Base-by-base conservation (phyloP, 2,888 invertebrate genomes). In the Latrodectus elegans region DNA sequence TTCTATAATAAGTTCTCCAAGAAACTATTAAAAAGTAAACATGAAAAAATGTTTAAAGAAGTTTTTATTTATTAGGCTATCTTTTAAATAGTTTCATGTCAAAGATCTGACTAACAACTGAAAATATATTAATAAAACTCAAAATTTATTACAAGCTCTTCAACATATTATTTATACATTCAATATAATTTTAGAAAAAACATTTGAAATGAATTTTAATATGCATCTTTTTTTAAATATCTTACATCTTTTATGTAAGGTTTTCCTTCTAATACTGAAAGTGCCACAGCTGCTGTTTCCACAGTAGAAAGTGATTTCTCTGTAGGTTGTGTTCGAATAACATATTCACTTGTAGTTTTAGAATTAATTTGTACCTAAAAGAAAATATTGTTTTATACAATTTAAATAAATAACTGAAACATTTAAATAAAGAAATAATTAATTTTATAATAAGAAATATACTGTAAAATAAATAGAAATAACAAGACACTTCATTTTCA, bases 301-400 rank as follows among this genome's bases (percentile, higher is more conserved):
- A 98, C 93, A 0, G 98, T 98, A 83, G 97, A 98, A 17, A 98
- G 93, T 91, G 97, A 97, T 51, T 96, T 96, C 92, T 97, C 97
- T 8, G 96, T 96, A 3, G 98, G 98, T 92, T 98, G 98, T 8
- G 97, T 98, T 90, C 98, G 94, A 90, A 98, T 97, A 82, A 97
- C 96, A 92, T 98, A 98, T 92, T 95, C 95, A 92, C 98, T 98
- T 67, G 94, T 94, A 88, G 94, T 94, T 78, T 94, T 94, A 14
- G 94, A 94, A 70, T 95, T 93, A 76, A 98, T 93, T 92, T 97
- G 97, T 0, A 97, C 96, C 94, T 94, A 10, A 51, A 71, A 67
- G 52, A 53, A 60, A 60, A 8, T 60, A 15, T 60, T 10, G n/a
- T 60, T 60, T 60, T 15, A 15, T 60, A 15, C 60, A 60, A 60